Evolutionary conservation across 2,113 vertebrate genomes (phyloP).

Genomic region (Campylomormyrus tamandua): DNA sequence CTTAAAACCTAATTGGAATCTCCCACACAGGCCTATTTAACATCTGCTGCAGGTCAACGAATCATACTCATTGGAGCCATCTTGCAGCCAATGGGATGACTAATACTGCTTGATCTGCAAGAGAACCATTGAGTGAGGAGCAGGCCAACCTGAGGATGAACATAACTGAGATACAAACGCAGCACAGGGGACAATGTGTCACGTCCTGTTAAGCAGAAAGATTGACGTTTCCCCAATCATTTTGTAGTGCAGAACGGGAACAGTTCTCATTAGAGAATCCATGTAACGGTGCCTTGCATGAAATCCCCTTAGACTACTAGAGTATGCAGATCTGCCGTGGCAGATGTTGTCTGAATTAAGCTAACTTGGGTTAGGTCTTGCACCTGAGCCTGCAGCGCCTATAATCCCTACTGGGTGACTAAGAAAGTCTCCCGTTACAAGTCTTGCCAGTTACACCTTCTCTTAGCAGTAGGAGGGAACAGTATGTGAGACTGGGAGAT

Average conservation of each 20-base stretch:
- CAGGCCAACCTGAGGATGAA: neutral
- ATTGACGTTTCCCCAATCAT: neutral
- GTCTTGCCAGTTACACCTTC: neutral
- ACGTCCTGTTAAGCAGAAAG: neutral
- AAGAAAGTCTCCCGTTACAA: neutral
- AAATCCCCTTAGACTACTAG: neutral
- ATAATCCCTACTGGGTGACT: neutral
- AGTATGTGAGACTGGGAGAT: neutral
- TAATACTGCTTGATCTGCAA: neutral
- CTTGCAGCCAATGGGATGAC: neutral
- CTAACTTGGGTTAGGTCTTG: neutral
- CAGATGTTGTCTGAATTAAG: slow-evolving; percentile 7
- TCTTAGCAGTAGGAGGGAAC: neutral
- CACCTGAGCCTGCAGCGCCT: neutral
- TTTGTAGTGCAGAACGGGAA: neutral
- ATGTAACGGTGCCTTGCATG: neutral
- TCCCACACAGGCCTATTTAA: neutral
- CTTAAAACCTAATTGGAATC: neutral
- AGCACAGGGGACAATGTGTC: neutral
- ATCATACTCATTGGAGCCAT: neutral
- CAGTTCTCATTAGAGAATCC: neutral
- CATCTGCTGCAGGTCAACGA: slow-evolving; percentile 6
- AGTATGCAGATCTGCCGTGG: slow-evolving; percentile 1
- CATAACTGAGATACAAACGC: neutral
- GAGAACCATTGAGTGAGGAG: neutral